Evolutionary conservation across 1,140 invertebrate genomes (phyloP).

Genomic region (Drosophila kurseongensis): DNA sequence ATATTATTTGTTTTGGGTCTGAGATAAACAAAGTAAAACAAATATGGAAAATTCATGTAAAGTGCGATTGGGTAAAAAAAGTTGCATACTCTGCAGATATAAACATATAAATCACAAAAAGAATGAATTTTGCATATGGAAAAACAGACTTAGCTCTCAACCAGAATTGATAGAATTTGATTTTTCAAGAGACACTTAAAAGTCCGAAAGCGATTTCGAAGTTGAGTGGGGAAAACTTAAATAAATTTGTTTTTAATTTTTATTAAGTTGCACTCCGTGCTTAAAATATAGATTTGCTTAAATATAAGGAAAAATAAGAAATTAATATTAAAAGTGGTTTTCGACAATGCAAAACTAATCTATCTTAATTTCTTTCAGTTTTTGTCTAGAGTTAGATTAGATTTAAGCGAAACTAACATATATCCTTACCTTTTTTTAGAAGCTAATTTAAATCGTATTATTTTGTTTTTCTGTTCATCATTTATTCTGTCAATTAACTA

Average conservation of each 20-base stretch:
- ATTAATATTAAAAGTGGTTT: too few species aligned
- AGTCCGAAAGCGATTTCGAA: neutral
- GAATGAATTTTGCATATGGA: neutral
- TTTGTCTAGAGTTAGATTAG: neutral
- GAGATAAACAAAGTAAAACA: neutral
- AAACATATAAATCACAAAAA: neutral
- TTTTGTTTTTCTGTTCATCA: neutral
- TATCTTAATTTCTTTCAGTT: neutral
- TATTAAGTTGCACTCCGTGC: too few species aligned
- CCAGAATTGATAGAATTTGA: neutral
- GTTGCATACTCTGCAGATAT: neutral
- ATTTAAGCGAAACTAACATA: neutral
- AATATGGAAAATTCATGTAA: slow-evolving; percentile 5
- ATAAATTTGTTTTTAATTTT: neutral
- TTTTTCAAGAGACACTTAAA: slow-evolving; percentile 4
- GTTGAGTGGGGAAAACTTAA: neutral
- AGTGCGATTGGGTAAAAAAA: neutral
- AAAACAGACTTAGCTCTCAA: neutral
- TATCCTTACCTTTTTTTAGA: too few species aligned
- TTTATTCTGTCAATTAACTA: slow-evolving; percentile 18
- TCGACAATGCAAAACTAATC: too few species aligned
- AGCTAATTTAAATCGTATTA: neutral
- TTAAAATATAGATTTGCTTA: too few species aligned
- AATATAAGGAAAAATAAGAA: too few species aligned
- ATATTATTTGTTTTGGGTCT: neutral